These are phyloP conservation scores for Nymphalis io DNA, from an alignment of 1,140 invertebrate genomes.

Conservation along the genomic window DNA sequence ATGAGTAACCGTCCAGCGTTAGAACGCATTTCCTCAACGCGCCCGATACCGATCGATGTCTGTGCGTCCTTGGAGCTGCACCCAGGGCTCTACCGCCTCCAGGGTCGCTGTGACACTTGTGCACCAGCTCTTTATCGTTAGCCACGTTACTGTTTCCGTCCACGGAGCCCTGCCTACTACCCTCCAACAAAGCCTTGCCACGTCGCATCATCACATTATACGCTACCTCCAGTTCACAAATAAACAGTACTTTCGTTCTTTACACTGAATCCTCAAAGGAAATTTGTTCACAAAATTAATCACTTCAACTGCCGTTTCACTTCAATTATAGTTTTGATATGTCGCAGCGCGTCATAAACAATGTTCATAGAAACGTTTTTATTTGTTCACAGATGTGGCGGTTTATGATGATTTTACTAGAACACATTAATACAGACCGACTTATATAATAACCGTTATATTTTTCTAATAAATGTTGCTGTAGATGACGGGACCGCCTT, in stretches of 20 bases:
- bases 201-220: slow-evolving; percentile 75
- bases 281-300: slow-evolving; percentile 32
- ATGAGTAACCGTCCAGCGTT: slow-evolving; percentile 89
- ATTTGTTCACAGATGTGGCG: slow-evolving; percentile 41
- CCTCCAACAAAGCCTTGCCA: slow-evolving; percentile 71
- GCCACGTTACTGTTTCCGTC: slow-evolving; percentile 77
- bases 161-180: slow-evolving; percentile 75
- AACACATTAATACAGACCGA: slow-evolving; percentile 1
- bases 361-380: slow-evolving; percentile 47
- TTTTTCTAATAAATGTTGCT: background rate
- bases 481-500: slow-evolving; percentile 4
- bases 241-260: background rate
- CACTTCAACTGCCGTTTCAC: slow-evolving; percentile 39
- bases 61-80: slow-evolving; percentile 56
- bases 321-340: slow-evolving; percentile 57
- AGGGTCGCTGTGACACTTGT: slow-evolving; percentile 84
- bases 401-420: slow-evolving; percentile 4
- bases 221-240: slow-evolving; percentile 56
- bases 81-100: slow-evolving; percentile 71
- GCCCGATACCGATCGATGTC: slow-evolving; percentile 73
- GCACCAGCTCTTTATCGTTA: slow-evolving; percentile 82
- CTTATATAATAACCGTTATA: slow-evolving; percentile 5
- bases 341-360: slow-evolving; percentile 59
- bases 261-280: slow-evolving; percentile 1
- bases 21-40: slow-evolving; percentile 87